Evolutionary conservation across 30 jellyfish, hydroid and myxozoan genomes (phyloP), one percentile per base, ranked within the genome.

Genomic region (Cassiopea andromeda): DNA sequence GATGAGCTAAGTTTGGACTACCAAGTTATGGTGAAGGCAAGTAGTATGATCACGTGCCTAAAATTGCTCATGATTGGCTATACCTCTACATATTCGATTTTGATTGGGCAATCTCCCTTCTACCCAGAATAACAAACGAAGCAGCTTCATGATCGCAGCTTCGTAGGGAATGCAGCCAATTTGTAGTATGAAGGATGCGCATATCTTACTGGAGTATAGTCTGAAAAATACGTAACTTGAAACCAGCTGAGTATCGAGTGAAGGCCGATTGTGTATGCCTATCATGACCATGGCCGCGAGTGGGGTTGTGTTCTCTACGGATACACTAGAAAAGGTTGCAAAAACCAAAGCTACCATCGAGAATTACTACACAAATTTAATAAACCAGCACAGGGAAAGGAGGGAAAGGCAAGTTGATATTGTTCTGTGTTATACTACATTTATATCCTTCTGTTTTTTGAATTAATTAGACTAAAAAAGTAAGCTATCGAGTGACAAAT

Each of bases 301-400:
- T 73, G 85, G 96, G 46, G 91, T 93, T 54, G 97, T 87, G 4
- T 69, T 93, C 69, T 89, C 97, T 43, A 59, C 92, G 43, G 78
- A 81, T 16, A 92, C 99, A 46, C 84, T 95, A 77, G 99, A 95
- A 72, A 95, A 91, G 79, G 99, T 87, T 50, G 99, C 99, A 9
- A 95, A 95, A 78, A 89, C 99, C 69, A 95, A 95, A 69, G 99
- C 98, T 3, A 95, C 98, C 6, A 95, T 95, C 44, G 99, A 95
- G 67, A 85, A 85, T 61, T 95, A 95, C 83, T 95, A 95, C 82
- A 90, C 99, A 8, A 95, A 97, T 85, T 85, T 95, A 60, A 86
- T 91, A 13, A 89, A 96, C 68, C 99, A 95, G 44, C 97, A 96
- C 92, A 85, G 95, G 71, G 99, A 95, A 82, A 73, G 99, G 88